Conservation (phyloP, 2,888 invertebrate genomes). For the Urechis unicinctus region DNA sequence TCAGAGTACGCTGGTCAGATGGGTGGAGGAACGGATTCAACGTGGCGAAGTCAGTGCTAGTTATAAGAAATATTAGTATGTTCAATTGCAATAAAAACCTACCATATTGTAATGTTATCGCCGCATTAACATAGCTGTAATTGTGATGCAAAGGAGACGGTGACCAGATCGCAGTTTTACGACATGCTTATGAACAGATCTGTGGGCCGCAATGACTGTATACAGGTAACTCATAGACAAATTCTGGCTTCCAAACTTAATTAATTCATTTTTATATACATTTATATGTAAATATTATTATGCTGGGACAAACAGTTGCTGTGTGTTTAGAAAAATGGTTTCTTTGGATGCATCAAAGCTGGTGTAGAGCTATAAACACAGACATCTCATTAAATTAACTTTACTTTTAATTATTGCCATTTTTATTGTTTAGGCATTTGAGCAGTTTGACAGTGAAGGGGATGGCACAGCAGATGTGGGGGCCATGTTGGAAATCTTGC, state of each 20-base stretch:
- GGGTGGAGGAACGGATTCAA: conserved; percentile 37
- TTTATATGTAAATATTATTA: no score
- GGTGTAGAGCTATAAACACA: not conserved
- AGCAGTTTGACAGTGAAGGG: conserved; percentile 44
- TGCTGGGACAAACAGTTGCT: no score
- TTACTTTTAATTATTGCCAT: not conserved
- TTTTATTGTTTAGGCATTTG: conserved; percentile 15
- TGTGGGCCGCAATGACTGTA: conserved; percentile 37
- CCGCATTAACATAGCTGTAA: no score
- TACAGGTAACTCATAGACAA: conserved; percentile 25
- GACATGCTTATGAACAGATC: conserved; percentile 39
- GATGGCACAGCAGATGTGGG: conserved; percentile 44
- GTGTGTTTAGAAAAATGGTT: no score
- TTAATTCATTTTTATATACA: no score
- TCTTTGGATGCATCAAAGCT: no score
- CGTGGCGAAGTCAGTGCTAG: conserved; percentile 30
- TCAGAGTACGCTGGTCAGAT: conserved; percentile 34
- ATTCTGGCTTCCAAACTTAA: not conserved
- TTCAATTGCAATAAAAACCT: no score
- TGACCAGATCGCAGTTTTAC: conserved; percentile 42
- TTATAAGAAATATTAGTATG: no score
- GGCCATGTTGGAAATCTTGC: conserved; percentile 36
- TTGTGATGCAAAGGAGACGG: no score
- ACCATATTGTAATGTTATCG: no score
- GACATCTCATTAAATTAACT: no score